Conservation (phyloP, 2,113 vertebrate species). For the Microcebus lehilahytsara region DNA sequence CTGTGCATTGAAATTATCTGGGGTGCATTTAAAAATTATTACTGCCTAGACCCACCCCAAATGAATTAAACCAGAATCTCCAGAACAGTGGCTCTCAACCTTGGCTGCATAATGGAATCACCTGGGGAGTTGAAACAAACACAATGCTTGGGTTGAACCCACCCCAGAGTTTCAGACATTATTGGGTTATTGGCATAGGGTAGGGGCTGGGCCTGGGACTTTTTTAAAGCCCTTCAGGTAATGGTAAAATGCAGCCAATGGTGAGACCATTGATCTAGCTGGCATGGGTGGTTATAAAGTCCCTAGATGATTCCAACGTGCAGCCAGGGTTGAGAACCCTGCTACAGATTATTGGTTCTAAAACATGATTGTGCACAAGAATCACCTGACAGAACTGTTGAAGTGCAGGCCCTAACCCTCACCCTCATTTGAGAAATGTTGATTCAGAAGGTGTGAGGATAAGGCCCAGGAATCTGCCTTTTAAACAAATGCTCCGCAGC, state of each 20-base stretch:
- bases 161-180: neutral
- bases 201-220: neutral
- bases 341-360: neutral
- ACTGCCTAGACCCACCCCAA: neutral
- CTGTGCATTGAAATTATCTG: neutral
- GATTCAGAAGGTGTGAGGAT: neutral
- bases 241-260: neutral
- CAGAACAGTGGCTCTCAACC: neutral
- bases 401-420: neutral
- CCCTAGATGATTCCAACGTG: neutral
- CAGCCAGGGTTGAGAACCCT: neutral
- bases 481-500: neutral
- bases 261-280: neutral
- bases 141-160: neutral
- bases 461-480: neutral
- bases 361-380: neutral
- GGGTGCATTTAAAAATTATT: neutral
- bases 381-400: neutral
- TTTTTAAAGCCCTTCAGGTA: neutral
- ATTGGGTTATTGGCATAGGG: neutral
- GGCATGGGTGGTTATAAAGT: neutral
- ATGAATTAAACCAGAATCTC: neutral
- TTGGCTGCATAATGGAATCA: neutral
- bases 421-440: neutral
- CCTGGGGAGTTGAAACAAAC: neutral